Evolutionary conservation across 2,888 invertebrate genomes (phyloP), one percentile per base, ranked within the genome.

Genomic region (Melanostoma scalare): DNA sequence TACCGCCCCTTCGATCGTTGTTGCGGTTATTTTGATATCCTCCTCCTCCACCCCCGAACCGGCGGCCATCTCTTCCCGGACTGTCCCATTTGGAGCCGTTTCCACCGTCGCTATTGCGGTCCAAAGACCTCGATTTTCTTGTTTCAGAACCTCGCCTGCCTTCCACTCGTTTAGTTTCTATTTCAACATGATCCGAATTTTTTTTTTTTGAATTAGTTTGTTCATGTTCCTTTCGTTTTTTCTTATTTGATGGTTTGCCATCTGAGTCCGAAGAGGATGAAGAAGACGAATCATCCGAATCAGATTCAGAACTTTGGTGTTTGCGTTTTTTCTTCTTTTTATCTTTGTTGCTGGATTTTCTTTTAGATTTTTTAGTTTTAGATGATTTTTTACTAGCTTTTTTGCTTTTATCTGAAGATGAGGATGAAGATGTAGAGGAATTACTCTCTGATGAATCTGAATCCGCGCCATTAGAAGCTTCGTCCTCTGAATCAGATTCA

Each of bases 21-120:
- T 82, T 63, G 0, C 85, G 76, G 6, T 74, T 55, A 6, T 80
- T 69, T 4, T 85, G 72, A 38, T 77, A 71, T 4, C 73, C 69
- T 4, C 74, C 73, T 10, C 76, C 30, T 0, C 48, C 40, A 0
- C 79, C 61, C 0, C 20, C 20, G 20, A 20, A 20, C 20, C 67
- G 60, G 8, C 71, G 60, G 80, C 65, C 74, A 10, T 58, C 65
- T n/a, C 73, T 44, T 6, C 79, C 82, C 1, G 87, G 89, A 63
- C 89, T 89, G 20, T 89, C 90, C 89, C 89, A 89, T 56, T 88
- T 89, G 4, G 89, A 89, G 46, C 87, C 87, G 61, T 86, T 85
- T 3, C 78, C 76, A 40, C 73, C 73, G 10, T 85, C 72, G 4
- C 53, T 78, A 6, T 60, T 78, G 3, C 75, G 71, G 3, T 76